Percentiles rank a stretch among this genome's conserved stretches.
phyloP scores from a whole-genome alignment of 2,888 invertebrate genomes.

The Timema cristinae region DNA sequence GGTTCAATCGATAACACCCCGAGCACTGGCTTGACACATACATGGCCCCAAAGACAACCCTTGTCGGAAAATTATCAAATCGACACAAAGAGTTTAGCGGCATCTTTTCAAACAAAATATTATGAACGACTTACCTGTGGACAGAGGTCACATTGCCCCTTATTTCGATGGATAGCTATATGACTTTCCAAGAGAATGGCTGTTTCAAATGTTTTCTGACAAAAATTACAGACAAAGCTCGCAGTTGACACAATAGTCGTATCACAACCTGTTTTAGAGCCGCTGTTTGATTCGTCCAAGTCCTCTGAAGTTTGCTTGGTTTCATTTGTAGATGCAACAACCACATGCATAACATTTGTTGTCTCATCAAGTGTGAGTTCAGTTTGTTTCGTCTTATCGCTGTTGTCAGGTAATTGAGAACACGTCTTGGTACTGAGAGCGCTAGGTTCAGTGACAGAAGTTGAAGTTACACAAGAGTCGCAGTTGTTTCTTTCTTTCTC shows the following conservation, averaged over 20 bases:
- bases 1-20: too few relatives aligned
- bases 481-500: background rate
- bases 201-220: conserved; percentile 24
- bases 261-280: background rate
- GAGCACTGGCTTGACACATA: too few relatives aligned
- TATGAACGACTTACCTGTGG: conserved; percentile 18
- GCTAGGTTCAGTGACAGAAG: background rate
- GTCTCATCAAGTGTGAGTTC: background rate
- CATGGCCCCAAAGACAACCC: too few relatives aligned
- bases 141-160: conserved; percentile 27
- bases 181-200: conserved; percentile 21
- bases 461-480: background rate
- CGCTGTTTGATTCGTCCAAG: background rate
- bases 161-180: conserved; percentile 21
- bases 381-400: too few relatives aligned
- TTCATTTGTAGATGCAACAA: conserved; percentile 16
- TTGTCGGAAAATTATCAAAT: too few relatives aligned
- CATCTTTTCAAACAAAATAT: background rate
- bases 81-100: too few relatives aligned
- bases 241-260: background rate
- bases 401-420: too few relatives aligned
- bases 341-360: conserved; percentile 24
- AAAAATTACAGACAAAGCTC: conserved; percentile 25
- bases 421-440: too few relatives aligned
- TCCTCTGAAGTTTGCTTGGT: background rate